A percentile compares a stretch with the other conserved stretches of the same genome.
phyloP scores from a whole-genome alignment of 1,140 invertebrate species.

The Trichonephila clavata region DNA sequence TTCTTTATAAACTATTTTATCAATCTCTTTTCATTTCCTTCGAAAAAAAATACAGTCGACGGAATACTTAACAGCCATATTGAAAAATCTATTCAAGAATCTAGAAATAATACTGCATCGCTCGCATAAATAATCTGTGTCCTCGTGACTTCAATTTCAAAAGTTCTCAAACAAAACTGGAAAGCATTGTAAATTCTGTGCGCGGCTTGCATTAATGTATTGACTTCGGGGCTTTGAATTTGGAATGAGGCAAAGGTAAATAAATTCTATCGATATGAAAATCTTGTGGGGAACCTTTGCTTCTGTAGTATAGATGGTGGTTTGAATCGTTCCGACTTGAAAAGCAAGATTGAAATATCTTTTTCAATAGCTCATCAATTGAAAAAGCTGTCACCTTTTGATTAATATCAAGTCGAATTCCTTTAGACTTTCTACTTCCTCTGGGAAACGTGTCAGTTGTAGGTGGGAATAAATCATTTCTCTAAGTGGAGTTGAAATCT shows the following conservation, averaged over 20 bases:
- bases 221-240: neutral
- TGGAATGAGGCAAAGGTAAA: neutral
- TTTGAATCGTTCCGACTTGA: too few species aligned
- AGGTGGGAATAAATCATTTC: slow-evolving; percentile 36
- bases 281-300: neutral
- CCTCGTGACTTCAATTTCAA: neutral
- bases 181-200: neutral
- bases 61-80: neutral
- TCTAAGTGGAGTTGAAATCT: neutral
- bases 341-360: slow-evolving; percentile 41
- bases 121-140: neutral
- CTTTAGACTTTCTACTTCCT: neutral
- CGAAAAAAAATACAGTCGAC: too few species aligned
- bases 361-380: slow-evolving; percentile 43
- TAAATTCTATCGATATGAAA: slow-evolving; percentile 33
- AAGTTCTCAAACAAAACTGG: neutral
- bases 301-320: neutral
- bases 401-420: slow-evolving; percentile 34
- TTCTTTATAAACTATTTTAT: too few species aligned
- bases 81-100: neutral
- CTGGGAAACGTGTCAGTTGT: neutral
- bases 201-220: neutral
- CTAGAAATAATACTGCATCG: neutral
- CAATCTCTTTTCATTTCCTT: too few species aligned
- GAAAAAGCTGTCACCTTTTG: slow-evolving; percentile 33